Conservation (phyloP, 2,797 vertebrate genomes). For the Hippoglossus hippoglossus region DNA sequence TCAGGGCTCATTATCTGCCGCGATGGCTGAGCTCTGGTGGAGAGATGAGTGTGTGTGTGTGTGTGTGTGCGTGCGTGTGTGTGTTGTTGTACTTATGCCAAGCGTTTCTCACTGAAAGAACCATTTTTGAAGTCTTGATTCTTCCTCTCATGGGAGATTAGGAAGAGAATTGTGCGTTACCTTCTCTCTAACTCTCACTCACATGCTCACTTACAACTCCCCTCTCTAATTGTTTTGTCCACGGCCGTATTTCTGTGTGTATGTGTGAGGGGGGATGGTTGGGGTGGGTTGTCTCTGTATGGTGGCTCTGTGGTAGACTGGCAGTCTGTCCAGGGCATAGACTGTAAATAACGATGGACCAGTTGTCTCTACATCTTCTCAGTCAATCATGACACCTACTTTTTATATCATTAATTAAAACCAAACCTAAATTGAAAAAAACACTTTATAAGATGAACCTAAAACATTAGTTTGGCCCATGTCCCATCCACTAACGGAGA, state of each 20-base stretch:
- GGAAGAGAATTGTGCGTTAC: constrained; percentile 33
- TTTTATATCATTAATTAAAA: no score
- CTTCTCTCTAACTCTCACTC: constrained; percentile 4
- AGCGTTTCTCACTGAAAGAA: constrained; percentile 50
- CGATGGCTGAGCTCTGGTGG: constrained; percentile 34
- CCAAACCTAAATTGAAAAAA: no score
- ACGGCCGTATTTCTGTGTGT: neutral
- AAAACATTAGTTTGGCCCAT: no score
- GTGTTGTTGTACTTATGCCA: constrained; percentile 26
- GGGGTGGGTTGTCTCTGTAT: no score
- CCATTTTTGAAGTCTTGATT: constrained; percentile 66
- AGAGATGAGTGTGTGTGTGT: constrained; percentile 19
- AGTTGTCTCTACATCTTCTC: no score
- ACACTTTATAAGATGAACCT: no score
- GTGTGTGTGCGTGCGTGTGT: constrained; percentile 21
- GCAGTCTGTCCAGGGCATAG: no score
- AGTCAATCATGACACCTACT: no score
- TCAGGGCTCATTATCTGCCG: constrained; percentile 62
- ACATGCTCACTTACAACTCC: neutral
- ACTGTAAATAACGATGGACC: no score
- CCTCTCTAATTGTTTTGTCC: no score
- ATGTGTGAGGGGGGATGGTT: neutral
- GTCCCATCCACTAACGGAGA: no score
- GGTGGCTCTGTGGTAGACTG: no score
- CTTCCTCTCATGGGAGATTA: constrained; percentile 46